Base-by-base conservation (phyloP, 1,140 invertebrate genomes). In the Chymomyza costata region DNA sequence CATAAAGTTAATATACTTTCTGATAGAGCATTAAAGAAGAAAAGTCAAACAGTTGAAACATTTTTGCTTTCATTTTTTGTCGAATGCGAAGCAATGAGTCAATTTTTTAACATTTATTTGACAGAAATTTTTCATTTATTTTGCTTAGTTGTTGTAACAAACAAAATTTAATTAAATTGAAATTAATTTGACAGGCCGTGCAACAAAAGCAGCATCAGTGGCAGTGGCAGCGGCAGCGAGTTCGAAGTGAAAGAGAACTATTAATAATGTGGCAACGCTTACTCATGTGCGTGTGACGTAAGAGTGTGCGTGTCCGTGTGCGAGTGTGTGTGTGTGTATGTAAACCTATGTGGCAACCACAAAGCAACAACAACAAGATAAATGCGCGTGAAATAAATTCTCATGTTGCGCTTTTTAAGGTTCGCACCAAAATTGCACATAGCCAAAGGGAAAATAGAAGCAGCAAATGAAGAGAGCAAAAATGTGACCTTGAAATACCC, bases 81-180 rank as follows among this genome's bases (percentile, higher is more conserved):
- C 38, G 34, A 73, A 67, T 45, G 43, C 39, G 50, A 53, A 38
- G 61, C 73, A 80, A 80, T 80, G 73, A 80, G 73, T 80, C 73
- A 80, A 80, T 80, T 80, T 80, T 80, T 80, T 81, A 81, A 80
- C 74, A 80, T 80, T 80, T 80, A 80, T 80, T 80, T 80, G 74
- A 80, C 74, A 80, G 74, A 69, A 81, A 62, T 68, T 80, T n/a
- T 80, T 80, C 67, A 73, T 80, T 80, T 73, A 73, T 73, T 80
- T 80, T 58, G 45, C 53, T 65, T 61, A 50, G 41, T 37, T 32
- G 15, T 14, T 28, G 8, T 0, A 28, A 19, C 8, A 16, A 28
- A 35, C 73, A 64, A 80, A 80, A 73, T 80, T 80, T 80, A 80
- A 81, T 80, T 80, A 80, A 80, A 80, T 74, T 80, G 74, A 81